Base-by-base conservation (phyloP, 2,797 vertebrate genomes). In the Sebastes itinus region DNA sequence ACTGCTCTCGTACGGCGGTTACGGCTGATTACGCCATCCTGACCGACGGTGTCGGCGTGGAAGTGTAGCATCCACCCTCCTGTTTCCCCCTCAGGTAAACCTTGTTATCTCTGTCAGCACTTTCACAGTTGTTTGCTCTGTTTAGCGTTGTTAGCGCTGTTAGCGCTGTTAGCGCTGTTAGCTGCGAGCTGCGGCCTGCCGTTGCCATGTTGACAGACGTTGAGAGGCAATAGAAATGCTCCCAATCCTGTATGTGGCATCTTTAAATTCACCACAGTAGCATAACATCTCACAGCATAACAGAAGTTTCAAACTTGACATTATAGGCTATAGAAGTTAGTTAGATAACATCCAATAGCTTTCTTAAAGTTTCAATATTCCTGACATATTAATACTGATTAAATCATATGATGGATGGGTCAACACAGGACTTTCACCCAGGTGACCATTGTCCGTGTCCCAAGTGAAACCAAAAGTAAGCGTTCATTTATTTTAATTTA, bases 31-130 rank as follows among this genome's bases (percentile, higher is more conserved):
- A 7, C 46, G 46, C 1, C 46, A 0, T 20, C 46, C 46, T 20
- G 46, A 0, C 46, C 46, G 0, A 49, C 7, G 18, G 46, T 9
- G 18, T 49, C 46, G 7, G 0, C 18, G 46, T 0, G 6, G 7
- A 49, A 52, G 46, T n/a, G 4, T 52, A 52, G 46, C 42, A 49
- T 2, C 42, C 42, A 49, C 18, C 18, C 7, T 49, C 42, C 42
- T 49, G 42, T 52, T 52, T 52, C 7, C 0, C 46, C 46, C 46
- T 52, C 0, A 52, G 46, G 18, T 52, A 52, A 52, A 52, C 46
- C 18, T 4, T n/a, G 46, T 52, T 52, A 52, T 52, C 46, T 52
- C 46, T 52, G 46, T n/a, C 46, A 0, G 18, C 46, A 52, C 46
- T 52, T 49, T 49, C 42, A 49, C 42, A 49, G 16, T 20, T 20